Evolutionary conservation across 2,888 invertebrate genomes (phyloP).

Genomic region (Philonicus albiceps): DNA sequence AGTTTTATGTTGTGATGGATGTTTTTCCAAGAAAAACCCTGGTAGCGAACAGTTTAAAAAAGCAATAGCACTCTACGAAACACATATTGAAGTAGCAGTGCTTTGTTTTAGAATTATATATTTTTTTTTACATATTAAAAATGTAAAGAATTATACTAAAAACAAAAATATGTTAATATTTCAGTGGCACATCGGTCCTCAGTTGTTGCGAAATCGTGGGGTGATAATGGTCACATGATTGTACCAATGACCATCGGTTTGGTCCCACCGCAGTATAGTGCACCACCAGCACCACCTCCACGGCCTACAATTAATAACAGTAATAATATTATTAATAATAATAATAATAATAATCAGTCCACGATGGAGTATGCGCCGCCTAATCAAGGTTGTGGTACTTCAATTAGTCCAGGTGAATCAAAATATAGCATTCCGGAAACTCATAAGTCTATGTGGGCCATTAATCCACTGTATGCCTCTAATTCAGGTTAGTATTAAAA

Average conservation of each 20-base stretch:
- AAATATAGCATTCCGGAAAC: conserved; percentile 50
- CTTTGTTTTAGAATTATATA: not conserved
- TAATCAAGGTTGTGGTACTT: conserved; percentile 41
- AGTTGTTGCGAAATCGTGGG: conserved; percentile 46
- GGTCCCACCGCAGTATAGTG: conserved; percentile 49
- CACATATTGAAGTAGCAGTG: not conserved
- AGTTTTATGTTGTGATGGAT: too few species aligned
- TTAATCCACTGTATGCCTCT: conserved; percentile 66
- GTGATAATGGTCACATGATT: conserved; percentile 44
- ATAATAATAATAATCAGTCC: conserved; percentile 19
- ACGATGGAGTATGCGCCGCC: conserved; percentile 41
- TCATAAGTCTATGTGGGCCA: conserved; percentile 52
- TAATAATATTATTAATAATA: too few species aligned
- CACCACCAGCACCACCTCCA: conserved; percentile 48
- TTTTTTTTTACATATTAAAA: not conserved
- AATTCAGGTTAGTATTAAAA: conserved; percentile 67
- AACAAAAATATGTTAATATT: not conserved
- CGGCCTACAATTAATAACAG: not conserved
- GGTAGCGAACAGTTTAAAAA: too few species aligned
- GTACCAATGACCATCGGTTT: conserved; percentile 47
- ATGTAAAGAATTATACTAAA: not conserved
- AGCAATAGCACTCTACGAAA: not conserved
- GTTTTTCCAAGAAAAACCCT: too few species aligned
- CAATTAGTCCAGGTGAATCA: conserved; percentile 46
- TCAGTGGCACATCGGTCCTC: conserved; percentile 49